Conservation (phyloP, 1,140 invertebrate genomes). For the Hestina assimilis region DNA sequence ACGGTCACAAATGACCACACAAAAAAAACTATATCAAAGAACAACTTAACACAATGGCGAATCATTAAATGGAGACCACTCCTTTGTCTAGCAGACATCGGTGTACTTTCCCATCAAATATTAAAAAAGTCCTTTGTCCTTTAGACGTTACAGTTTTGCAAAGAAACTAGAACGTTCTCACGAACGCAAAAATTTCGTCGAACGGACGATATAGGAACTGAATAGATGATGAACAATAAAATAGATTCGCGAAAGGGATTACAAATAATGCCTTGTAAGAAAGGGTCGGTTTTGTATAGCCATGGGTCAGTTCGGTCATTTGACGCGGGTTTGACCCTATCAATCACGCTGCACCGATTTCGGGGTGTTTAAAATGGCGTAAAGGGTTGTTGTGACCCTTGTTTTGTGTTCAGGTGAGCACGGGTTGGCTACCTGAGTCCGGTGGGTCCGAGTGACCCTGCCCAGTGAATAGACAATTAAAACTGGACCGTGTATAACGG, state of each 20-base stretch:
- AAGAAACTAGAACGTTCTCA: slow-evolving; percentile 75
- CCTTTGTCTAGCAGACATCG: slow-evolving; percentile 62
- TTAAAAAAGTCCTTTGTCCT: slow-evolving; percentile 43
- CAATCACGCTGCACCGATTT: slow-evolving; percentile 69
- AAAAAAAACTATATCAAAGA: slow-evolving; percentile 66
- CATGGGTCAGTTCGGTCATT: slow-evolving; percentile 68
- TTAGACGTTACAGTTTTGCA: slow-evolving; percentile 72
- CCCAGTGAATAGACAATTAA: slow-evolving; percentile 67
- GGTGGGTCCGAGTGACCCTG: slow-evolving; percentile 50
- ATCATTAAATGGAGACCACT: slow-evolving; percentile 76
- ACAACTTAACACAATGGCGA: slow-evolving; percentile 56
- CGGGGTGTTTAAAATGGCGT: slow-evolving; percentile 64
- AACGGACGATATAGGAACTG: slow-evolving; percentile 47
- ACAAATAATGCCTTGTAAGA: slow-evolving; percentile 75
- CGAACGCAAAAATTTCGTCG: slow-evolving; percentile 68
- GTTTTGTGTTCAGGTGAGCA: slow-evolving; percentile 55
- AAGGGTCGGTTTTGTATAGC: slow-evolving; percentile 67
- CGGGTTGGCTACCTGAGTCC: slow-evolving; percentile 67
- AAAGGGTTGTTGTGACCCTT: slow-evolving; percentile 69
- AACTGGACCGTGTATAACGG: slow-evolving; percentile 62
- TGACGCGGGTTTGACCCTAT: slow-evolving; percentile 63
- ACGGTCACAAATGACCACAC: slow-evolving; percentile 62
- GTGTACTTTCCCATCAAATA: slow-evolving; percentile 57
- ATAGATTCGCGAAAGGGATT: slow-evolving; percentile 76
- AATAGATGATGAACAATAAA: slow-evolving; percentile 62